Evolutionary conservation across 2,113 vertebrate genomes (phyloP).

Genomic region (Paradisaea rubra): DNA sequence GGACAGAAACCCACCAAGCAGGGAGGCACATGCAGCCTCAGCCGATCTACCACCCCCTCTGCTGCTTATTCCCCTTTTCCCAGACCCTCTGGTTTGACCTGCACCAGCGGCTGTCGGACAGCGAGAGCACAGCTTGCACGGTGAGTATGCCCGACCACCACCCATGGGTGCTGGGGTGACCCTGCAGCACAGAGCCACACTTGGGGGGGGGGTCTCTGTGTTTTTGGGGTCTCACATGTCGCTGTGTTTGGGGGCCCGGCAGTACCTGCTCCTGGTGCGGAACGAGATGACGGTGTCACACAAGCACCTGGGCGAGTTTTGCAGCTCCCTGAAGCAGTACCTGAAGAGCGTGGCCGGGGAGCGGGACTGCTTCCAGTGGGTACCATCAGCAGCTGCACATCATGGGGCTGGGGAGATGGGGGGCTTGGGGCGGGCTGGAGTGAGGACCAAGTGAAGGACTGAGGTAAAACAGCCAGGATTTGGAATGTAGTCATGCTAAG

Average conservation of each 20-base stretch:
- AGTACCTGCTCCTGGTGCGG: constrained; percentile 90
- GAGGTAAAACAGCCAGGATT: neutral
- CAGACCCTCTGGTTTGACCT: constrained; percentile 96
- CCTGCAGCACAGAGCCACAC: neutral
- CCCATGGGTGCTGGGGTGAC: neutral
- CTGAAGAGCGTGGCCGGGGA: constrained; percentile 85
- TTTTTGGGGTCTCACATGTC: fast-evolving
- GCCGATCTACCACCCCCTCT: neutral
- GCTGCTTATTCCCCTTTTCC: neutral
- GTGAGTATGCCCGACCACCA: constrained; percentile 64
- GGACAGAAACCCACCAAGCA: neutral
- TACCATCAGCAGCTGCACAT: neutral
- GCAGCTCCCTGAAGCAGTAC: constrained; percentile 90
- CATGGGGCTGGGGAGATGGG: neutral
- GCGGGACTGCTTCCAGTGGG: constrained; percentile 92
- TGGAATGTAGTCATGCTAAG: neutral
- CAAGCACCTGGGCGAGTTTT: constrained; percentile 88
- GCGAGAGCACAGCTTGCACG: constrained; percentile 80
- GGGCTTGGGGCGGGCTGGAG: neutral
- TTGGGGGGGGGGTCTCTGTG: fast-evolving
- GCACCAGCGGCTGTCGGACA: constrained; percentile 91
- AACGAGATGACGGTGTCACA: constrained; percentile 91
- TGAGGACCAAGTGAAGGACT: neutral
- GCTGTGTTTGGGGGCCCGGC: neutral
- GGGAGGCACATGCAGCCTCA: neutral